Percentiles rank a stretch among this genome's conserved stretches.
phyloP scores from a whole-genome alignment of 2,888 invertebrate genomes.

The Dolomedes plantarius region DNA sequence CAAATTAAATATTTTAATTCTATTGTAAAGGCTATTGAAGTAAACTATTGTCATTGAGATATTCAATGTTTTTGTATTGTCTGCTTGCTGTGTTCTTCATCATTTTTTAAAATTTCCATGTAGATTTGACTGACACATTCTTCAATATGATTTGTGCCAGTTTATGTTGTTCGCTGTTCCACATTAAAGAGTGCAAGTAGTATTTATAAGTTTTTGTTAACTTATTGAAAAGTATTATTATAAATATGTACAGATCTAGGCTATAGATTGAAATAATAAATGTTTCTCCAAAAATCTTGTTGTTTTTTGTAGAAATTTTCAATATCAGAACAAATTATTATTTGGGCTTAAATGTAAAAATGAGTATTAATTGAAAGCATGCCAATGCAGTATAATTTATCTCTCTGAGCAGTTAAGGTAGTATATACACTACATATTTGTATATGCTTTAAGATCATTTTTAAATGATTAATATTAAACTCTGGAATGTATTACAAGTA shows the following conservation, averaged over 20 bases:
- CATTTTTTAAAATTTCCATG: conserved; percentile 29
- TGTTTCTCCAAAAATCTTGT: conserved; percentile 29
- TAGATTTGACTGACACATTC: background rate
- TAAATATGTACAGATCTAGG: conserved; percentile 70
- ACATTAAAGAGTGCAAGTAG: conserved; percentile 49
- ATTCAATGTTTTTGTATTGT: conserved; percentile 17
- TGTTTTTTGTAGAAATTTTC: background rate
- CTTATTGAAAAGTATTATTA: conserved; percentile 69
- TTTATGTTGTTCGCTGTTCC: conserved; percentile 55
- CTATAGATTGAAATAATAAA: conserved; percentile 64
- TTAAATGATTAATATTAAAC: no score
- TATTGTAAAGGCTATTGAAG: background rate
- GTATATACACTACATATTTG: no score
- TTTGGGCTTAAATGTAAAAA: no score
- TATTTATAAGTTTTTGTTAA: conserved; percentile 65
- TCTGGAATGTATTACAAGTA: no score
- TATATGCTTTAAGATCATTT: no score
- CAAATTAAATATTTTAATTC: no score
- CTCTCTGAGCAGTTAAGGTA: no score
- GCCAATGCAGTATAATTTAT: no score
- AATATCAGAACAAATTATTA: no score
- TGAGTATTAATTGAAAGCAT: no score
- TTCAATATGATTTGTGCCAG: background rate
- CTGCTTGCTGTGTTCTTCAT: conserved; percentile 43
- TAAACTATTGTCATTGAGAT: background rate